These are phyloP conservation scores for Chrysolina haemoptera DNA, from an alignment of 2,888 invertebrate genomes.

Conservation along the genomic window DNA sequence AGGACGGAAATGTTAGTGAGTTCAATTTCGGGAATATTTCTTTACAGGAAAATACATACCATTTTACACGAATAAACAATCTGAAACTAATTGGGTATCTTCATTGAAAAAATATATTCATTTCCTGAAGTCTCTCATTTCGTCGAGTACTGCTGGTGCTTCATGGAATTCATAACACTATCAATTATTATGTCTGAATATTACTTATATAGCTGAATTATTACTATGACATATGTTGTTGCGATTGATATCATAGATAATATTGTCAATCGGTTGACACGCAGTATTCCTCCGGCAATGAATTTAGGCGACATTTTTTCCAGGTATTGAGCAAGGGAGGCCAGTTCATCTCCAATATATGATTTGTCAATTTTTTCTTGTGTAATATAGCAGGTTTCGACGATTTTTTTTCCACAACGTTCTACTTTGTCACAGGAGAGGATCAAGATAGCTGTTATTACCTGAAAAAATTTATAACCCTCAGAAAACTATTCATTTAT, in stretches of 20 bases:
- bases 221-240: slow-evolving; percentile 23
- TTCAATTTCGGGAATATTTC: too few relatives aligned
- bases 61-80: too few relatives aligned
- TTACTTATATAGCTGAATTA: slow-evolving; percentile 22
- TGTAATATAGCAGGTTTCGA: slow-evolving; percentile 11
- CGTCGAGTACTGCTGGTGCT: too few relatives aligned
- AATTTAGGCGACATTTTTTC: slow-evolving; percentile 23
- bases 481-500: too few relatives aligned
- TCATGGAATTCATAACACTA: too few relatives aligned
- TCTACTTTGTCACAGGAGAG: slow-evolving; percentile 17
- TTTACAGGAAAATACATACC: too few relatives aligned
- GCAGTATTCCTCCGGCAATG: slow-evolving; percentile 21
- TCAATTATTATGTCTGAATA: not conserved
- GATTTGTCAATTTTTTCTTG: slow-evolving; percentile 15
- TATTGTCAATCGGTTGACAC: slow-evolving; percentile 20
- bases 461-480: not conserved
- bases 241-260: slow-evolving; percentile 9
- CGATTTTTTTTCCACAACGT: not conserved
- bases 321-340: slow-evolving; percentile 8
- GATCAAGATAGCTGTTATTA: not conserved
- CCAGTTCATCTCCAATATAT: slow-evolving; percentile 1
- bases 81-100: too few relatives aligned
- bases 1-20: too few relatives aligned
- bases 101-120: too few relatives aligned
- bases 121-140: too few relatives aligned